Evolutionary conservation across 92 coral and sea anemone genomes (phyloP).

Genomic region (Pocillopora grandis): DNA sequence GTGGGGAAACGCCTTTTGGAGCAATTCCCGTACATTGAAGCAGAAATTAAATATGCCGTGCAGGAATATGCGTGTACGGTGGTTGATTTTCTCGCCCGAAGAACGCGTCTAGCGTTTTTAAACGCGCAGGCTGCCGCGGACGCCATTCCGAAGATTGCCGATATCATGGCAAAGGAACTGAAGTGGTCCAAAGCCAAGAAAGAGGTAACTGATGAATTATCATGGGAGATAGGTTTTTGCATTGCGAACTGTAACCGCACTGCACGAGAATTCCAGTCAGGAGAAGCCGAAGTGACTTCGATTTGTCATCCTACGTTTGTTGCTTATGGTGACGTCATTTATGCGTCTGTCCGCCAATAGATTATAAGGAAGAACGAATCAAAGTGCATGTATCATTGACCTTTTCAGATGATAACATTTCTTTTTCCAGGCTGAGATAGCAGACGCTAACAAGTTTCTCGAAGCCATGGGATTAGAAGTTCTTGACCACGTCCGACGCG

Average conservation of each 20-base stretch:
- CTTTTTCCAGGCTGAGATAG: slow-evolving; percentile 65
- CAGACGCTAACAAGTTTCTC: slow-evolving; percentile 72
- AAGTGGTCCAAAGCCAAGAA: slow-evolving; percentile 83
- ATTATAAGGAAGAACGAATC: no score
- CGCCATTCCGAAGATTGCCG: slow-evolving; percentile 85
- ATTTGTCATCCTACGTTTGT: no score
- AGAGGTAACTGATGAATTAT: slow-evolving; percentile 57
- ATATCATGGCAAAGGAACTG: slow-evolving; percentile 94
- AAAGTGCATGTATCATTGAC: not conserved
- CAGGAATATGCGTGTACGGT: slow-evolving; percentile 94
- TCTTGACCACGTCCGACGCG: slow-evolving; percentile 66
- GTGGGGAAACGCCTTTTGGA: slow-evolving; percentile 79
- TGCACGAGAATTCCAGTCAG: not conserved
- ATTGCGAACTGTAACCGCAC: no score
- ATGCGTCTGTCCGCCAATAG: no score
- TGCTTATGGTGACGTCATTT: no score
- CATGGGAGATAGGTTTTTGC: not conserved
- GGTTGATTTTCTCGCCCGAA: slow-evolving; percentile 91
- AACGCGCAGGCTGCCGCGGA: slow-evolving; percentile 89
- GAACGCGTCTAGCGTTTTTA: slow-evolving; percentile 94
- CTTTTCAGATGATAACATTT: not conserved
- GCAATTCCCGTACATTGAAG: slow-evolving; percentile 94
- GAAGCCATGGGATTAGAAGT: slow-evolving; percentile 91
- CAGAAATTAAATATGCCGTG: slow-evolving; percentile 86
- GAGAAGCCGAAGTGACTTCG: no score